Base-by-base conservation (phyloP, 2,888 invertebrate species). In the Hypercompe scribonia region DNA sequence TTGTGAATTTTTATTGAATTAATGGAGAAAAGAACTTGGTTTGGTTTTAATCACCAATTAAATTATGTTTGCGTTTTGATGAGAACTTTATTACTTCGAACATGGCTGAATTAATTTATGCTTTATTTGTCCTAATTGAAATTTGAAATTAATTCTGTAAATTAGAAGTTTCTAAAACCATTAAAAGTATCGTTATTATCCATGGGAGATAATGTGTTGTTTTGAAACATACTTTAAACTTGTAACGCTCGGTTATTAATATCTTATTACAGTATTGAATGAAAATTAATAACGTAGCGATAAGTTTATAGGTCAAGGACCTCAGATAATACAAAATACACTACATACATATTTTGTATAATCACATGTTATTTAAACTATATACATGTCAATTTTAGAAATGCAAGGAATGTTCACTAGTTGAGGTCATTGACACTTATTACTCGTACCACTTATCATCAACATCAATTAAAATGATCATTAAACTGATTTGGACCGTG, bases 391-490 rank as follows among this genome's bases (percentile, higher is more conserved):
- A 65, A 11, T 65, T 34, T 64, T 65, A 34, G 24, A 34, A 13
- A 13, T 65, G 34, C 36, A 65, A 24, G 33, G 24, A 21, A 63
- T 36, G 33, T 34, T 36, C 34, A 28, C 61, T 18, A 18, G 61
- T 18, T 61, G 67, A 80, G 75, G 75, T 79, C 75, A 73, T 74
- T 79, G 78, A 78, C 81, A 74, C 64, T 58, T 79, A 74, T 58
- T 63, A 31, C 42, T 76, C 70, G 79, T 76, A 80, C 78, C 76
- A 66, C 68, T 66, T 34, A 72, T 75, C 75, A 80, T 77, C 76
- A 78, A 72, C 69, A 71, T 73, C 64, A 81, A 77, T 84, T 77
- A 71, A 64, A 71, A 15, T 71, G 64, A 75, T 67, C 65, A 36
- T 34, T 70, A 72, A 78, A 81, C 74, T 74, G 58, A 73, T 72